These are phyloP conservation scores for Philaethria dido DNA, from an alignment of 2,888 invertebrate genomes.

Conservation along the genomic window DNA sequence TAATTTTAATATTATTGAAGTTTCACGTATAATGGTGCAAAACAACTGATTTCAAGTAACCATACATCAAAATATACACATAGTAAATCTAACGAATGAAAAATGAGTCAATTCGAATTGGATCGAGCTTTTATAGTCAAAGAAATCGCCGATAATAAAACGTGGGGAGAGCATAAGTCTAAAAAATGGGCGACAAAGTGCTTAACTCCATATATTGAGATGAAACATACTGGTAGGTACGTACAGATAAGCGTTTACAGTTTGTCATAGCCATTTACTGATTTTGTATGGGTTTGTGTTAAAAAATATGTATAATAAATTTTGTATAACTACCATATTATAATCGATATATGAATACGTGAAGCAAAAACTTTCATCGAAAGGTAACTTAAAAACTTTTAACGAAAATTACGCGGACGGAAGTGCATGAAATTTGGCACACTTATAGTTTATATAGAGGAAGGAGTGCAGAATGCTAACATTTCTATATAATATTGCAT, in stretches of 20 bases:
- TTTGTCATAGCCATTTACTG: background rate
- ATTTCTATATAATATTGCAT: too few relatives aligned
- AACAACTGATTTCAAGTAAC: background rate
- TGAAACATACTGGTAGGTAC: background rate
- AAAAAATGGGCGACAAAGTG: constrained; percentile 44
- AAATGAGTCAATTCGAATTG: constrained; percentile 30
- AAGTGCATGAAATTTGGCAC: too few relatives aligned
- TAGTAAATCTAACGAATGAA: constrained; percentile 25
- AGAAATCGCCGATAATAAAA: constrained; percentile 30
- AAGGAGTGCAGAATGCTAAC: too few relatives aligned
- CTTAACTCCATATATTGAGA: constrained; percentile 12
- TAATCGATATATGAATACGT: too few relatives aligned
- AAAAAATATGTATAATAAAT: background rate
- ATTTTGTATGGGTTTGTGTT: background rate
- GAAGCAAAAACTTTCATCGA: too few relatives aligned
- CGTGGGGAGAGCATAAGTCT: constrained; percentile 25
- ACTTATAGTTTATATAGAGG: too few relatives aligned
- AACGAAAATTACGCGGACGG: too few relatives aligned
- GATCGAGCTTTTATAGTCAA: constrained; percentile 29
- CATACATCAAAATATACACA: background rate
- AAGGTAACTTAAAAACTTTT: too few relatives aligned
- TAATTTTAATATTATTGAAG: too few relatives aligned
- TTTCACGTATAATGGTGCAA: background rate
- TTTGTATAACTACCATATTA: too few relatives aligned
- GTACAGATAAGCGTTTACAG: background rate